These are phyloP conservation scores for Drosophila sturtevanti DNA, from an alignment of 1,140 invertebrate genomes.

Conservation along the genomic window DNA sequence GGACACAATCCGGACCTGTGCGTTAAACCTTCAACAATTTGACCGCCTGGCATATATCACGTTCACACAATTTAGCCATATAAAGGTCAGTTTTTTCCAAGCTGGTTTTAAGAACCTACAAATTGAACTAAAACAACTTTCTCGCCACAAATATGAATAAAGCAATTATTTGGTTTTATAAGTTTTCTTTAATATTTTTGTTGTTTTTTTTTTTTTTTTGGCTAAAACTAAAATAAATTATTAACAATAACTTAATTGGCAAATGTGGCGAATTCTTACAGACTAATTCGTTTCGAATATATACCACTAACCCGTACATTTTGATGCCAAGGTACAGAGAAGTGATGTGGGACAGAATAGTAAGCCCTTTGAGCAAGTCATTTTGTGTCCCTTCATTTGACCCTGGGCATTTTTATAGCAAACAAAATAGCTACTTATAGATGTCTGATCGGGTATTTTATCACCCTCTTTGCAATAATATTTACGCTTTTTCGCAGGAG, in stretches of 20 bases:
- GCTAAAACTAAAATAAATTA: conserved; percentile 73
- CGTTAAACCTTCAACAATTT: conserved; percentile 1
- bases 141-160: conserved; percentile 27
- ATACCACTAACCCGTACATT: conserved; percentile 56
- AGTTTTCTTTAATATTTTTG: conserved; percentile 39
- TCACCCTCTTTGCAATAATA: conserved; percentile 81
- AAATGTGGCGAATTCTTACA: conserved; percentile 54
- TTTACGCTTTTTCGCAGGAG: conserved; percentile 65
- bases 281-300: conserved; percentile 6
- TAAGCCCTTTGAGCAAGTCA: conserved; percentile 75
- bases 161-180: conserved; percentile 10
- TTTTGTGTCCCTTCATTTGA: conserved; percentile 79
- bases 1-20: conserved; percentile 25
- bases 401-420: conserved; percentile 79
- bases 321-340: conserved; percentile 73
- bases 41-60: conserved; percentile 55
- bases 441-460: conserved; percentile 79
- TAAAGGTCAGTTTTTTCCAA: conserved; percentile 43
- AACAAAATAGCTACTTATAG: conserved; percentile 76
- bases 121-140: conserved; percentile 47
- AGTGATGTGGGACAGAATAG: conserved; percentile 72
- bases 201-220: conserved; percentile 1
- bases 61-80: conserved; percentile 16
- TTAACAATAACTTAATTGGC: conserved; percentile 35
- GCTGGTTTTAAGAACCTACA: conserved; percentile 45